Conservation (phyloP, 2,888 invertebrate genomes). For the Lasioglossum pauxillum region DNA sequence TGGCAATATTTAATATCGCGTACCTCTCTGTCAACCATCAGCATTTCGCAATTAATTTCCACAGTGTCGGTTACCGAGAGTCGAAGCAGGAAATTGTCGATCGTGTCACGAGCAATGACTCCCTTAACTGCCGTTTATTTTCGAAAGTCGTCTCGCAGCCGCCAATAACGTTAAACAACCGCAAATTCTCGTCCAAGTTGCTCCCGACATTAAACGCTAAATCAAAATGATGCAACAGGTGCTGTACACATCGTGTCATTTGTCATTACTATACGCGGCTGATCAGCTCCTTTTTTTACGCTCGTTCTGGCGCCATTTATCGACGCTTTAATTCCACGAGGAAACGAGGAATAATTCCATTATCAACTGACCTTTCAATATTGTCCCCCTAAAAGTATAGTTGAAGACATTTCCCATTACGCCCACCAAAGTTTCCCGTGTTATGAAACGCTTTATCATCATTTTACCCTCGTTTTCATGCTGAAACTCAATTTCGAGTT, state of each 20-base stretch:
- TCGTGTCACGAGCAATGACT: not conserved
- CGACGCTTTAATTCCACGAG: not conserved
- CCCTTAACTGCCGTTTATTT: not conserved
- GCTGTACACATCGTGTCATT: conserved; percentile 5
- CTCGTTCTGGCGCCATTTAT: not conserved
- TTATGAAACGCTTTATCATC: not conserved
- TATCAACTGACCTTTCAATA: conserved; percentile 28
- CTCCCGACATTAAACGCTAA: conserved; percentile 26
- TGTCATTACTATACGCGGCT: conserved; percentile 2
- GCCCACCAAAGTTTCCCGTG: not conserved
- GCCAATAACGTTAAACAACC: conserved; percentile 5
- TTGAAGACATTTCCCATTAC: not conserved
- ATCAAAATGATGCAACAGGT: conserved; percentile 48
- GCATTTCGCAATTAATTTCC: not conserved
- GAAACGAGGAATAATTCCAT: conserved; percentile 10
- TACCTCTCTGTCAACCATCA: not conserved
- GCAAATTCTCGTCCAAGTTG: conserved; percentile 8
- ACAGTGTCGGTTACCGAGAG: not conserved
- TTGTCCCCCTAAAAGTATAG: not conserved
- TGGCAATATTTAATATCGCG: not conserved
- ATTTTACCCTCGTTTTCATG: not conserved
- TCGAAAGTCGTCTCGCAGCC: not conserved
- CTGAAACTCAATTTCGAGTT: not conserved
- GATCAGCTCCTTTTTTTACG: not conserved
- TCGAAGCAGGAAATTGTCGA: not conserved